Conservation (phyloP, 2,113 vertebrate species). For the Rhadina sibilatrix region DNA sequence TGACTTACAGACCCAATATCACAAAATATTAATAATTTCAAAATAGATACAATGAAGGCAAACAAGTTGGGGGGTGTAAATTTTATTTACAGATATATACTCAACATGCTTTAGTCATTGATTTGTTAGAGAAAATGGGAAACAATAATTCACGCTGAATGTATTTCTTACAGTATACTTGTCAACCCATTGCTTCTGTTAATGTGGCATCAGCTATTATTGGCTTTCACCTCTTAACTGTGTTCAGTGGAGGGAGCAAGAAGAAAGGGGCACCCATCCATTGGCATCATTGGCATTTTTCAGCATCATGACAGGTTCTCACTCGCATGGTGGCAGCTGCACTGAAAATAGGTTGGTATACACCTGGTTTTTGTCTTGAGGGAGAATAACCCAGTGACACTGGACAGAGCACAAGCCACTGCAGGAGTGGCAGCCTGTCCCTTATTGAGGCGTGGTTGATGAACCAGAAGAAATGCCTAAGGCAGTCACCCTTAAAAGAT, state of each 20-base stretch:
- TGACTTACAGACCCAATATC: background rate
- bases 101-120: background rate
- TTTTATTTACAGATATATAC: background rate
- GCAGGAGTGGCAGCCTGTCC: background rate
- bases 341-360: background rate
- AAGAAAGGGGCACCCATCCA: background rate
- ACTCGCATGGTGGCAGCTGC: background rate
- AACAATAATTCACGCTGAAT: background rate
- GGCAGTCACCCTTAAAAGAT: background rate
- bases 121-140: background rate
- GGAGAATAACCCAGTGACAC: constrained; percentile 30
- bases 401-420: background rate
- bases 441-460: background rate
- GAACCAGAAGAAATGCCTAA: constrained; percentile 20
- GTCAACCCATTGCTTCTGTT: background rate
- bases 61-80: background rate
- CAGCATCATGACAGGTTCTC: background rate
- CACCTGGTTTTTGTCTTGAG: background rate
- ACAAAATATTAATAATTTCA: background rate
- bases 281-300: background rate
- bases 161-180: background rate
- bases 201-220: background rate
- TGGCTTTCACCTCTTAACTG: background rate
- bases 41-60: background rate
- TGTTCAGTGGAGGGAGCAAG: background rate